phyloP scores from a whole-genome alignment of 2,888 invertebrate genomes.

The Nomada lathburiana region DNA sequence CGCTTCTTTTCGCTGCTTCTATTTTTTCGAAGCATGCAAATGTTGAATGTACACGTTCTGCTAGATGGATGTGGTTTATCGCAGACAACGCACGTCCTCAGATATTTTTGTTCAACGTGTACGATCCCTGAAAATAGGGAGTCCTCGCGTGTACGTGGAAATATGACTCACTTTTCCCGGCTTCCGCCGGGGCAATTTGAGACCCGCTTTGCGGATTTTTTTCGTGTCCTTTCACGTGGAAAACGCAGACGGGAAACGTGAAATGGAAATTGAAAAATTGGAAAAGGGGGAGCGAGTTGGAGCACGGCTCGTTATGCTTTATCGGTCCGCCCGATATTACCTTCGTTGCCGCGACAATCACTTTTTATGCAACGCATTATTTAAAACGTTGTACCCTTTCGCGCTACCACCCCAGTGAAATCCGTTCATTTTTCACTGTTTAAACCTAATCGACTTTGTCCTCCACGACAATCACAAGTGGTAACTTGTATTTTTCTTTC shows the following conservation, averaged over 20 bases:
- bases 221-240: conserved; percentile 60
- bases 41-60: conserved; percentile 29
- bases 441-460: conserved; percentile 25
- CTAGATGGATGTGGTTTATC: conserved; percentile 42
- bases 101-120: conserved; percentile 47
- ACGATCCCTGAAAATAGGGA: conserved; percentile 28
- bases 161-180: conserved; percentile 64
- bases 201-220: conserved; percentile 65
- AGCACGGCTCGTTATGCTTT: conserved; percentile 69
- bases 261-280: conserved; percentile 73
- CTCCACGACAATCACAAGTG: background rate
- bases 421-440: conserved; percentile 38
- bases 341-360: conserved; percentile 37
- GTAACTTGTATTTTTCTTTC: too few species aligned
- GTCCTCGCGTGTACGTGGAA: conserved; percentile 42
- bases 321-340: conserved; percentile 68
- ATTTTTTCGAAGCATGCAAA: conserved; percentile 16
- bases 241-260: conserved; percentile 65
- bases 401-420: conserved; percentile 16
- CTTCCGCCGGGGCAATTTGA: conserved; percentile 66
- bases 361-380: conserved; percentile 45
- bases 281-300: conserved; percentile 53
- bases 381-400: conserved; percentile 30
- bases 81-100: conserved; percentile 27
- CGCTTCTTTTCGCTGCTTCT: conserved; percentile 1